These are phyloP conservation scores for Holotrichia oblita DNA, from an alignment of 1,140 invertebrate genomes.

Conservation along the genomic window DNA sequence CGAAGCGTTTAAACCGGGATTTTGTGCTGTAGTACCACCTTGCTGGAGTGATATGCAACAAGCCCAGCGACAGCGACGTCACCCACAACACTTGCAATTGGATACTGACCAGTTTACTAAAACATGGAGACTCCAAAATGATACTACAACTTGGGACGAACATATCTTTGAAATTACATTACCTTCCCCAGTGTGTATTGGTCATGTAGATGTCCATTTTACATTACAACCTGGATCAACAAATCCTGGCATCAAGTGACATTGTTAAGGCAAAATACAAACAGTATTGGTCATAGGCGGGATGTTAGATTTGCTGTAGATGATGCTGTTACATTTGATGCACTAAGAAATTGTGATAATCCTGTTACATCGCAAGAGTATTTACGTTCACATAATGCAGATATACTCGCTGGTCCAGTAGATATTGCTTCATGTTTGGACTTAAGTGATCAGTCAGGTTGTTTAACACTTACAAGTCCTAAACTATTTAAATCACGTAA, in stretches of 20 bases:
- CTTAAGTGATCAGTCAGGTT: slow-evolving; percentile 83
- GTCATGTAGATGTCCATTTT: slow-evolving; percentile 89
- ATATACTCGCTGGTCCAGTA: slow-evolving; percentile 89
- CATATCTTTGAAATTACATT: slow-evolving; percentile 90
- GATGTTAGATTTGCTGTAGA: slow-evolving; percentile 59
- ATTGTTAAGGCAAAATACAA: slow-evolving; percentile 82
- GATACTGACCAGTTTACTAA: slow-evolving; percentile 83
- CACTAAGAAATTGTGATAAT: slow-evolving; percentile 66
- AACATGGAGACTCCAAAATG: slow-evolving; percentile 87
- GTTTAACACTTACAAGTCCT: slow-evolving; percentile 86
- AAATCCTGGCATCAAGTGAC: slow-evolving; percentile 79
- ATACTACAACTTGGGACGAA: slow-evolving; percentile 88
- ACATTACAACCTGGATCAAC: slow-evolving; percentile 74
- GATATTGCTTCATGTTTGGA: slow-evolving; percentile 83
- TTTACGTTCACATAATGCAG: slow-evolving; percentile 84
- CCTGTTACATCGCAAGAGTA: slow-evolving; percentile 83
- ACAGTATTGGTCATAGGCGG: slow-evolving; percentile 67
- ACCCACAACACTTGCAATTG: slow-evolving; percentile 78
- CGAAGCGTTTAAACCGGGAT: slow-evolving; percentile 70
- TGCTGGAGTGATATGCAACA: slow-evolving; percentile 94
- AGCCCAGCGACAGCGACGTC: slow-evolving; percentile 75
- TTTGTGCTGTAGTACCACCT: slow-evolving; percentile 87
- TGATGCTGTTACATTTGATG: slow-evolving; percentile 57
- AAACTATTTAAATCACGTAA: slow-evolving; percentile 81
- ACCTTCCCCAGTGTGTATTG: slow-evolving; percentile 77